phyloP scores from a whole-genome alignment of 1,140 invertebrate species.

The Leptinotarsa texana region DNA sequence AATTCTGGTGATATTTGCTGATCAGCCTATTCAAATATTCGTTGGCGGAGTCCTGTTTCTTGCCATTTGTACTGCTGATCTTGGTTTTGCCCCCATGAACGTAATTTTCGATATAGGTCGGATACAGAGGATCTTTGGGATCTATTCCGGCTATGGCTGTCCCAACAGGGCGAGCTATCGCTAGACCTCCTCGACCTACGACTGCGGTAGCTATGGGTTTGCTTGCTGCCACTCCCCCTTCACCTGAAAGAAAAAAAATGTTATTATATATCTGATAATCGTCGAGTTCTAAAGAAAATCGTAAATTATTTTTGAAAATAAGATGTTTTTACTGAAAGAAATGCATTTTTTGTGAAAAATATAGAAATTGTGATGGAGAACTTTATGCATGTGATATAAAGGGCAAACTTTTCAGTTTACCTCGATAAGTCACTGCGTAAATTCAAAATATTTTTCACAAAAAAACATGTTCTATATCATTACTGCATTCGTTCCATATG shows the following conservation, averaged over 20 bases:
- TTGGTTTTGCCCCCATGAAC: constrained; percentile 40
- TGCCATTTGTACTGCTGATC: constrained; percentile 22
- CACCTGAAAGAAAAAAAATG: constrained; percentile 52
- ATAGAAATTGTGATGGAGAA: too few species aligned
- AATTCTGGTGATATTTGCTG: constrained; percentile 48
- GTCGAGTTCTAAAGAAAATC: too few species aligned
- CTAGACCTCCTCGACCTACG: constrained; percentile 67
- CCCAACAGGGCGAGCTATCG: constrained; percentile 67
- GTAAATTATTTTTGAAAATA: too few species aligned
- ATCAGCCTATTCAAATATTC: constrained; percentile 52
- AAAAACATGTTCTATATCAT: too few species aligned
- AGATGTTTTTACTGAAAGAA: too few species aligned
- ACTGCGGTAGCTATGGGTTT: constrained; percentile 70
- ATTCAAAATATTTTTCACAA: too few species aligned
- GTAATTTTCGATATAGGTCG: constrained; percentile 47
- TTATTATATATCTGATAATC: too few species aligned
- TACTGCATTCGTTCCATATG: too few species aligned
- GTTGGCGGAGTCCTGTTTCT: constrained; percentile 37
- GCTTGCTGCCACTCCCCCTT: constrained; percentile 68
- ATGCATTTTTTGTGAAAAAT: too few species aligned
- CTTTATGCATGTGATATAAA: too few species aligned
- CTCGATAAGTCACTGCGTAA: too few species aligned
- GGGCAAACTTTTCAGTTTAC: too few species aligned
- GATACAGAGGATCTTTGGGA: constrained; percentile 56
- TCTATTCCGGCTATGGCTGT: constrained; percentile 72